Evolutionary conservation across 2,888 invertebrate genomes (phyloP), one percentile per base, ranked within the genome.

Genomic region (Sipha maydis): DNA sequence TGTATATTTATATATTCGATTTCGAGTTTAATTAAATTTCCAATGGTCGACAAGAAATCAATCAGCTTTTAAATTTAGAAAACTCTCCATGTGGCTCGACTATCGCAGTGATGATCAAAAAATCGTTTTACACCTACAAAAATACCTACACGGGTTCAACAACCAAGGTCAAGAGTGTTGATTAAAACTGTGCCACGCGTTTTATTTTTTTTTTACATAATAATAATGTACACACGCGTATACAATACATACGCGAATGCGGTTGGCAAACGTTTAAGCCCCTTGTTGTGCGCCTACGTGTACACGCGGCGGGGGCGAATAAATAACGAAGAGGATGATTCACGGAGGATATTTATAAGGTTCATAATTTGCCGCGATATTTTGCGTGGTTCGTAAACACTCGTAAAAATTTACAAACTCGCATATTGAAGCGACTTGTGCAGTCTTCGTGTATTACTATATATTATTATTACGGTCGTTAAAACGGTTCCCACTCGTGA

Each of bases 221-320:
- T 56, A 17, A 56, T 54, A 19, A 56, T 56, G 17, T 56, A 17
- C 19, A 56, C 56, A 56, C 56, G 21, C 56, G 4, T 56, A 56
- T 56, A 56, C 17, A 54, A 19, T 56, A 19, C 17, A 4, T 19
- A 56, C 56, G 21, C 17, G 56, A 17, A 21, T 9, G 41, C 31
- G 31, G 14, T 71, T 34, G 71, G 71, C 71, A 34, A 71, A 71
- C 14, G 69, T 48, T 82, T 69, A 83, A 31, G 41, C 31, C 34
- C 61, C 56, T 73, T n/a, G 83, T 73, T 28, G 41, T 25, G 56
- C 61, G 25, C 41, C 31, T 25, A 28, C 41, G 75, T 38, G 61
- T 25, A 73, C 73, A 31, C 69, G 75, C 69, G 75, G 61, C 77
- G 85, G 85, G 25, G 85, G 77, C 85, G 85, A 67, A 48, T 25